Evolutionary conservation across 1,140 invertebrate species (phyloP).

Genomic region (Charaxes varanes): DNA sequence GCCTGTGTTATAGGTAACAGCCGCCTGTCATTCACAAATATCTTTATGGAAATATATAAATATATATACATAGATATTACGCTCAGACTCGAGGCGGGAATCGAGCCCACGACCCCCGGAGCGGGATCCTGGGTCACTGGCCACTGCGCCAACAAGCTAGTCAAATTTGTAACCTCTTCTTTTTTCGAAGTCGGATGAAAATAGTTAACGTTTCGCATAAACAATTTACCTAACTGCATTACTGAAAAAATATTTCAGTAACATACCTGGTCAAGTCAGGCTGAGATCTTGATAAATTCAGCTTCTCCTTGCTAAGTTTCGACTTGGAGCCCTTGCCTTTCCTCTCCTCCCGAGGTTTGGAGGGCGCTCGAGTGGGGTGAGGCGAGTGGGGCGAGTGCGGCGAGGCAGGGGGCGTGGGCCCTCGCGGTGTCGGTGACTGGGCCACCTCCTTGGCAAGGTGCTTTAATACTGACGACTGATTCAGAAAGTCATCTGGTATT

Average conservation of each 20-base stretch:
- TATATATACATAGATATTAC: too few relatives aligned
- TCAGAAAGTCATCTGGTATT: slow-evolving; percentile 89
- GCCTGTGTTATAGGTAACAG: too few relatives aligned
- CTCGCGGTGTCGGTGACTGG: slow-evolving; percentile 70
- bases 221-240: neutral
- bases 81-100: too few relatives aligned
- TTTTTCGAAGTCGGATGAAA: too few relatives aligned
- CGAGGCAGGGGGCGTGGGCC: slow-evolving; percentile 47
- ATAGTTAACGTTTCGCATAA: neutral
- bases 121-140: too few relatives aligned
- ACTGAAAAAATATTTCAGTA: neutral
- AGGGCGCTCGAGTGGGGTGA: slow-evolving; percentile 13
- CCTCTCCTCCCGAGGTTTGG: slow-evolving; percentile 35
- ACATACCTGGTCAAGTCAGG: slow-evolving; percentile 69
- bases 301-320: slow-evolving; percentile 74
- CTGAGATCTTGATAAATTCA: slow-evolving; percentile 83
- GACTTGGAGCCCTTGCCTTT: slow-evolving; percentile 59
- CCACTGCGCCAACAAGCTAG: too few relatives aligned
- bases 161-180: too few relatives aligned
- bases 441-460: slow-evolving; percentile 89
- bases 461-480: slow-evolving; percentile 89
- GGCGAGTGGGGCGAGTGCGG: slow-evolving; percentile 33
- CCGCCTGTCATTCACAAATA: too few relatives aligned
- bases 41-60: too few relatives aligned
- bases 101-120: too few relatives aligned